Conservation (phyloP, 1,140 invertebrate genomes). For the Macrosteles quadrilineatus region DNA sequence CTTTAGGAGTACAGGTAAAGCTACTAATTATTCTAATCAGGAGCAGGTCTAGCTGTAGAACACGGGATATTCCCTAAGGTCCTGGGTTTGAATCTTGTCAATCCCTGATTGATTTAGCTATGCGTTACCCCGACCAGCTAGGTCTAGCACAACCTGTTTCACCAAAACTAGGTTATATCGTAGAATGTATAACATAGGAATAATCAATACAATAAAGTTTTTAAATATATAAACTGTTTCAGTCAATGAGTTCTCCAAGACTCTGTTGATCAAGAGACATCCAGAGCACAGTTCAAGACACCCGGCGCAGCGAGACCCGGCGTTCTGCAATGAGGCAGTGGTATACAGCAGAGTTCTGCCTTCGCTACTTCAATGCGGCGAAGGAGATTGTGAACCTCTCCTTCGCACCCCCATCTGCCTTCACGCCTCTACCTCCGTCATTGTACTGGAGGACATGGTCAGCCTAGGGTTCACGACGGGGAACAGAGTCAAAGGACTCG, state of each 20-base stretch:
- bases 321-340: constrained; percentile 40
- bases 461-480: constrained; percentile 50
- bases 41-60: too few species aligned
- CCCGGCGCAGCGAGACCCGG: constrained; percentile 36
- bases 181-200: too few species aligned
- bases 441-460: constrained; percentile 58
- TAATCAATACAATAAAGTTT: too few species aligned
- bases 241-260: constrained; percentile 10
- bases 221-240: too few species aligned
- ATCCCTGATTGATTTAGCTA: too few species aligned
- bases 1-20: too few species aligned
- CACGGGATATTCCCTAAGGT: too few species aligned
- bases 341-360: constrained; percentile 37
- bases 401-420: constrained; percentile 37
- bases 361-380: neutral
- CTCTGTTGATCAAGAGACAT: constrained; percentile 33
- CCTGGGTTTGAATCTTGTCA: too few species aligned
- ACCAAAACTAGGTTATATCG: too few species aligned
- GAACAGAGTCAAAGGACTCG: constrained; percentile 51
- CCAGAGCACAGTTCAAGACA: constrained; percentile 18
- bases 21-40: too few species aligned
- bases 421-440: constrained; percentile 45
- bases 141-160: too few species aligned
- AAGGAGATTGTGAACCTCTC: neutral
- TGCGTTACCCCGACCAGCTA: too few species aligned